phyloP scores from a whole-genome alignment of 35 echinoderm and acorn worm genomes.

The Apostichopus californicus region DNA sequence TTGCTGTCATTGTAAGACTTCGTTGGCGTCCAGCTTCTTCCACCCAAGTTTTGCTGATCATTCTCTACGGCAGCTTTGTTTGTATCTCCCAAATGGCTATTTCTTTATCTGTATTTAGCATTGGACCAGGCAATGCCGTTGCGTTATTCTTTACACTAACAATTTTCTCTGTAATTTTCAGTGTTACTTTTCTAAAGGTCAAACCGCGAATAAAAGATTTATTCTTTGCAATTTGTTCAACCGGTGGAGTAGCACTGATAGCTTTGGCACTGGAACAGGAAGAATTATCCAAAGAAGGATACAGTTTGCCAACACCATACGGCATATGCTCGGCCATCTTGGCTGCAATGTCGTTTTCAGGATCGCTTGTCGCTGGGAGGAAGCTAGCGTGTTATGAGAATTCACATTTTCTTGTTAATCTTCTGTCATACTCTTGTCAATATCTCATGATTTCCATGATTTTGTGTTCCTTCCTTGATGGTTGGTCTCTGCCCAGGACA shows the following conservation, averaged over 20 bases:
- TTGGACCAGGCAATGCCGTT: constrained; percentile 30
- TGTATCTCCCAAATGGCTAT: neutral
- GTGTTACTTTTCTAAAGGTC: neutral
- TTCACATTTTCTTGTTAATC: too few relatives aligned
- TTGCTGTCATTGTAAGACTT: too few relatives aligned
- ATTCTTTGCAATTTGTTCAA: constrained; percentile 15
- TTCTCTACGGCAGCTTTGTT: neutral
- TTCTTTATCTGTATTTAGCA: neutral
- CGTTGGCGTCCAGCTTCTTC: neutral
- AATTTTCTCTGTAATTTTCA: neutral
- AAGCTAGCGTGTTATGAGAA: too few relatives aligned
- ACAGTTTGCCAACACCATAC: neutral
- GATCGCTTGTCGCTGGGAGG: too few relatives aligned
- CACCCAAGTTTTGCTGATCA: neutral
- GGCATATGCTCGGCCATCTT: neutral
- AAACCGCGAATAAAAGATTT: neutral
- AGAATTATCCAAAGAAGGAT: neutral
- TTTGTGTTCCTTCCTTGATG: neutral
- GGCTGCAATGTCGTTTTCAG: too few relatives aligned
- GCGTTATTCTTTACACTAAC: neutral
- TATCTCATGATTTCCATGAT: neutral
- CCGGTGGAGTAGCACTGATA: neutral
- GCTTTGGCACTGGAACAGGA: neutral
- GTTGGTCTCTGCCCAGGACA: neutral
- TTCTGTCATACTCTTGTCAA: too few relatives aligned